Evolutionary conservation across 2,113 vertebrate genomes (phyloP).

Genomic region (Panthera tigris): DNA sequence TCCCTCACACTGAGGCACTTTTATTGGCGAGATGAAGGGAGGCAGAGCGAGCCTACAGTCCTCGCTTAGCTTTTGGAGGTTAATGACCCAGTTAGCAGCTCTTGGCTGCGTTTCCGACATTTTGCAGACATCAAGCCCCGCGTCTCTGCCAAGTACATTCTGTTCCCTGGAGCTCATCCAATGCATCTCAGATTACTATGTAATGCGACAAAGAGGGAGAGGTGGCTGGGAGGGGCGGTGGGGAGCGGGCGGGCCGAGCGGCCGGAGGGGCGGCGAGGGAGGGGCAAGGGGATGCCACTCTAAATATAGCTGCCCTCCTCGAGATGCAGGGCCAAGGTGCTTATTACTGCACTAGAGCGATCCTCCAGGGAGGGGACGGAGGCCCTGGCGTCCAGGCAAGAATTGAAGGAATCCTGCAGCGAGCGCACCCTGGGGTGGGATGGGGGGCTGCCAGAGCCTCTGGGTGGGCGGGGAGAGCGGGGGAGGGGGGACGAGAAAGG

Average conservation of each 20-base stretch:
- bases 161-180: constrained; percentile 91
- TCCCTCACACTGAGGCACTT: constrained; percentile 82
- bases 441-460: background rate
- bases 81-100: constrained; percentile 93
- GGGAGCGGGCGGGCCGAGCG: constrained; percentile 65
- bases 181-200: constrained; percentile 89
- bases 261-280: constrained; percentile 40
- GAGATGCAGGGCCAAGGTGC: constrained; percentile 76
- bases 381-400: constrained; percentile 50
- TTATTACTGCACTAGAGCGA: constrained; percentile 66
- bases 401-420: background rate
- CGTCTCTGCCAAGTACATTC: constrained; percentile 90
- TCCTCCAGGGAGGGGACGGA: constrained; percentile 60
- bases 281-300: constrained; percentile 54
- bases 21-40: constrained; percentile 86
- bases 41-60: constrained; percentile 84
- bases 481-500: background rate
- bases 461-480: fast-evolving
- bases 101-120: constrained; percentile 91
- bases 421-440: background rate
- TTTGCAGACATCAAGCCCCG: constrained; percentile 90
- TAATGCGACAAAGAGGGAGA: constrained; percentile 89
- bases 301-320: constrained; percentile 80
- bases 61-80: constrained; percentile 89
- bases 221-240: constrained; percentile 83